Base-by-base conservation (phyloP, 2,888 invertebrate species). In the Eurois occulta region DNA sequence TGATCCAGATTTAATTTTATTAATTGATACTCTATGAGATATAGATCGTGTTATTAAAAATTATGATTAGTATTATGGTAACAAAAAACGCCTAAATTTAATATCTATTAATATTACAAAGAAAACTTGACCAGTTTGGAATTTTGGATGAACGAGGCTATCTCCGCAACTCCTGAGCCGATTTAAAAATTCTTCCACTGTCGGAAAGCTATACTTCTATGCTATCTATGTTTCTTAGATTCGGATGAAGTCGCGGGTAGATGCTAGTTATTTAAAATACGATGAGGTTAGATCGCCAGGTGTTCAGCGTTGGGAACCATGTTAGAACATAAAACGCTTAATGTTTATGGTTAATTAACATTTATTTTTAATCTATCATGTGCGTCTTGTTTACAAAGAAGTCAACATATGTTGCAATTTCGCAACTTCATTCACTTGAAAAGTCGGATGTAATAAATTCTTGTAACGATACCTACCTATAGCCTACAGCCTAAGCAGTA, bases 31-130 rank as follows among this genome's bases (percentile, higher is more conserved):
- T 67, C 10, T 60, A 60, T 43, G 35, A 66, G 84, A 75, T 87
- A 87, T 68, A 52, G 79, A 87, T 84, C 77, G 66, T 84, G 72
- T 80, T 81, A 88, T 86, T 86, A 86, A 73, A 81, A 82, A 65
- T 64, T 67, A 80, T 82, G 73, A 79, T 81, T 75, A 41, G 62
- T 71, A 70, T 21, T 80, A 55, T 28, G 32, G 35, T 41, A 60
- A 35, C n/a, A 79, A 72, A 72, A 77, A 72, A 75, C 1, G 16
- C 1, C 0, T 10, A 24, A 52, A 18, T 68, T 58, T 60, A 66
- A 66, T 68, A 73, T 60, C n/a, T 28, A 18, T 28, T 38, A 55
- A 68, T 60, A 35, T 24, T 28, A 58, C 18, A 28, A 58, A 58
- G 16, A 35, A n/a, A n/a, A n/a, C n/a, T n/a, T n/a, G 35, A 35